Percentiles rank a stretch among this genome's conserved stretches.
Conservation (phyloP, 2,797 vertebrate genomes). For the Coregonus sp. region DNA sequence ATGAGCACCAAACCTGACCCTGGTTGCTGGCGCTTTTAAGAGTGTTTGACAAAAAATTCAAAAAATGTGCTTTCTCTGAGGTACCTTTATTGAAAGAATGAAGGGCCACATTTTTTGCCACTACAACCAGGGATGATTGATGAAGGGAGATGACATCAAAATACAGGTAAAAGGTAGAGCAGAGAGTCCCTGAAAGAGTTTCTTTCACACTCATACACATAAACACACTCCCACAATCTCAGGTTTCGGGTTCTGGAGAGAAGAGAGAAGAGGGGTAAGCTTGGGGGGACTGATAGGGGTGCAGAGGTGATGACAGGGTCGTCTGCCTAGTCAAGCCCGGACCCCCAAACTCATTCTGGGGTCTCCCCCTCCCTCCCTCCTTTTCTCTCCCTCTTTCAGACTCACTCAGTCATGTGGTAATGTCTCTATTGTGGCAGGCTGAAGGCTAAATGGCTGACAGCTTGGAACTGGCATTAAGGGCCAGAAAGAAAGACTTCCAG, state of each 20-base stretch:
- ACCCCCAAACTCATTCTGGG: constrained; percentile 34
- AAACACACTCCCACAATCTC: not conserved
- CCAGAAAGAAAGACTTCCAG: constrained; percentile 10
- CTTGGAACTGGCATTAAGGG: constrained; percentile 74
- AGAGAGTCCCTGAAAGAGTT: not conserved
- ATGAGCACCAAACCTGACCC: not conserved
- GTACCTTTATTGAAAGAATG: no score
- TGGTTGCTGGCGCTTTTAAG: not conserved
- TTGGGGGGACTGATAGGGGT: constrained; percentile 39
- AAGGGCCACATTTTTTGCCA: not conserved
- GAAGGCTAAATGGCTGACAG: constrained; percentile 76
- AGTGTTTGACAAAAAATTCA: not conserved
- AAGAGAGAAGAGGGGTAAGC: constrained; percentile 40
- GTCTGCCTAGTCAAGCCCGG: constrained; percentile 67
- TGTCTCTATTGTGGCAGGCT: constrained; percentile 76
- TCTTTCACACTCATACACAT: not conserved
- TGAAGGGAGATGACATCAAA: not conserved
- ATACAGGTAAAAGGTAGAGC: not conserved
- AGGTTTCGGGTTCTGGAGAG: constrained; percentile 28
- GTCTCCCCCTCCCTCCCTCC: constrained; percentile 63
- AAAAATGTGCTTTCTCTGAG: not conserved
- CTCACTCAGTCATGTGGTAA: constrained; percentile 81
- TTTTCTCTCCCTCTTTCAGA: constrained; percentile 67
- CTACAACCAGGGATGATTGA: not conserved
- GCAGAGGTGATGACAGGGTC: constrained; percentile 73